A percentile compares a stretch with the other conserved stretches of the same genome.
Conservation (phyloP, 2,888 invertebrate genomes). For the Drosophila tripunctata region DNA sequence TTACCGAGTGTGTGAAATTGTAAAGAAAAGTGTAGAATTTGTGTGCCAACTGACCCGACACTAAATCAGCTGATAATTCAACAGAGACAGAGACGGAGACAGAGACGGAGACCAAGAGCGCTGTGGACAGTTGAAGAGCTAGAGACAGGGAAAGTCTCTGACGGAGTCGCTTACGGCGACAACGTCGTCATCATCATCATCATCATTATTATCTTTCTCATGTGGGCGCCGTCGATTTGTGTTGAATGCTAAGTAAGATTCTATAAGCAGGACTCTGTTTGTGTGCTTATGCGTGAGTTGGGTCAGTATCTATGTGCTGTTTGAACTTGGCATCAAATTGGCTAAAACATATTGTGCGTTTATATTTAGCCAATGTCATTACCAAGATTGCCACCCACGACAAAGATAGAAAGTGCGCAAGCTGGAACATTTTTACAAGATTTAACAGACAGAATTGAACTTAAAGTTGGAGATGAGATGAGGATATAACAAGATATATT, state of each 20-base stretch:
- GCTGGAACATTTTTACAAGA: conserved; percentile 9
- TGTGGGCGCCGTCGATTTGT: conserved; percentile 45
- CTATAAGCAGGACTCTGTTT: conserved; percentile 20
- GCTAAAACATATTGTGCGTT: conserved; percentile 57
- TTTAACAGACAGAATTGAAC: background rate
- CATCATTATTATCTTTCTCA: conserved; percentile 18
- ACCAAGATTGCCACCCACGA: conserved; percentile 43
- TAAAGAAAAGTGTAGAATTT: conserved; percentile 76
- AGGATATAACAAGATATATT: background rate
- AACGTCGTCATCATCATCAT: conserved; percentile 39
- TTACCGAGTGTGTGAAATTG: conserved; percentile 56
- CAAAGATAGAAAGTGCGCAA: conserved; percentile 19
- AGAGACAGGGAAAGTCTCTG: background rate
- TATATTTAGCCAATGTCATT: conserved; percentile 61
- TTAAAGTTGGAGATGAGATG: background rate
- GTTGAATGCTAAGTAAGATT: conserved; percentile 58
- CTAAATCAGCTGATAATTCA: conserved; percentile 77
- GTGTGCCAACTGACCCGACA: conserved; percentile 73
- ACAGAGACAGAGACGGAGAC: conserved; percentile 4
- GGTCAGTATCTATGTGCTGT: conserved; percentile 43
- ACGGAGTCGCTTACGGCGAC: conserved; percentile 18
- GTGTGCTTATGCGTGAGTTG: conserved; percentile 17
- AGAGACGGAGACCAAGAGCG: conserved; percentile 1
- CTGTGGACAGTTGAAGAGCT: background rate
- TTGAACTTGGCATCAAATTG: conserved; percentile 64